Percentiles rank a stretch among this genome's conserved stretches.
Conservation (phyloP, 2,113 vertebrate genomes). For the Maccullochella peelii region DNA sequence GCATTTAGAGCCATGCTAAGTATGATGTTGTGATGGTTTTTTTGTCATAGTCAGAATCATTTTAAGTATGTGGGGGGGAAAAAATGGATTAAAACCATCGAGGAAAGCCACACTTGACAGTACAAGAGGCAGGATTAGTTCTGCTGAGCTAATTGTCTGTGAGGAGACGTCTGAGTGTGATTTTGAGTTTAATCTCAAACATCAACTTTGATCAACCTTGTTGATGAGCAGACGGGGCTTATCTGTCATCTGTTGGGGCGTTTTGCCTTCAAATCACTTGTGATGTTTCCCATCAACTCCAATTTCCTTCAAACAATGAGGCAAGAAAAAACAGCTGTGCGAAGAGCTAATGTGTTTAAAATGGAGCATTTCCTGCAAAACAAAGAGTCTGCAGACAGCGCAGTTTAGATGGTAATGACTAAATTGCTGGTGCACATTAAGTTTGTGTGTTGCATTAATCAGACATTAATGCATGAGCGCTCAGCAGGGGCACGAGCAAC, state of each 20-base stretch:
- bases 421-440: constrained; percentile 49
- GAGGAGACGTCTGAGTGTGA: constrained; percentile 18
- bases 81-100: constrained; percentile 17
- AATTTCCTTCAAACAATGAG: constrained; percentile 47
- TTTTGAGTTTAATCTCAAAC: constrained; percentile 40
- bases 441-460: constrained; percentile 52
- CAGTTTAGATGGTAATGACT: constrained; percentile 47
- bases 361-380: constrained; percentile 61
- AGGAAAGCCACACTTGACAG: constrained; percentile 18
- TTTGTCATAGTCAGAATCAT: not conserved
- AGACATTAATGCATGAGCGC: constrained; percentile 50
- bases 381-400: constrained; percentile 38
- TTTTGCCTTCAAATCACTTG: constrained; percentile 38
- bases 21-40: not conserved
- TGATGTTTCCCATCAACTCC: constrained; percentile 43
- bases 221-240: constrained; percentile 25
- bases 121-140: constrained; percentile 15
- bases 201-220: constrained; percentile 47
- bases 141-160: constrained; percentile 5
- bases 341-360: constrained; percentile 67
- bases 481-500: constrained; percentile 23
- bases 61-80: not conserved
- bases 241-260: constrained; percentile 10
- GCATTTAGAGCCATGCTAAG: not conserved
- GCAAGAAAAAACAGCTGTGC: constrained; percentile 33